These are phyloP conservation scores for Anneissia japonica DNA, from an alignment of 35 echinoderm and acorn worm genomes.

Conservation along the genomic window DNA sequence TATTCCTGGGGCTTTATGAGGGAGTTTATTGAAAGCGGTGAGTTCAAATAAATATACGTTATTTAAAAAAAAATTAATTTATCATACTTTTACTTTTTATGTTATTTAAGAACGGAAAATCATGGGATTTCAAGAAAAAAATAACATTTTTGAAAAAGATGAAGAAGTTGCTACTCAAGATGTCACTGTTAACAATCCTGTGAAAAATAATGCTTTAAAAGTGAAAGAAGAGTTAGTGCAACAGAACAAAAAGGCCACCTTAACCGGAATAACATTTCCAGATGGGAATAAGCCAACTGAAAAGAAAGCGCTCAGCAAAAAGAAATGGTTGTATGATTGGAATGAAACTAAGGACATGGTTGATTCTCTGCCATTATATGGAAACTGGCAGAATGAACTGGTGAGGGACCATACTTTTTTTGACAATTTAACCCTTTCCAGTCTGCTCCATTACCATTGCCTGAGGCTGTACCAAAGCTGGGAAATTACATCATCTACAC, in stretches of 20 bases:
- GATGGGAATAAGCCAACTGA: not conserved
- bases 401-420: not conserved
- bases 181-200: too few relatives aligned
- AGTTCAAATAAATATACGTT: too few relatives aligned
- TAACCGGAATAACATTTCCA: not conserved
- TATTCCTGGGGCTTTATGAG: too few relatives aligned
- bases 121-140: not conserved
- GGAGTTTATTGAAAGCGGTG: too few relatives aligned
- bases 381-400: not conserved
- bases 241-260: not conserved
- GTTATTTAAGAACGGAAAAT: not conserved
- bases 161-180: not conserved
- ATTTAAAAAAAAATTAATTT: too few relatives aligned
- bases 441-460: too few relatives aligned
- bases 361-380: not conserved
- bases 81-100: not conserved
- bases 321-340: not conserved
- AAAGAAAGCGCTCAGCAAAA: not conserved
- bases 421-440: too few relatives aligned
- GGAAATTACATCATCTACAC: too few relatives aligned
- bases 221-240: not conserved
- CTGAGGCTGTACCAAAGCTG: too few relatives aligned
- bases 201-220: too few relatives aligned
- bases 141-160: not conserved
- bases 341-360: not conserved